Evolutionary conservation across 2,888 invertebrate species (phyloP).

Genomic region (Acronicta alni): DNA sequence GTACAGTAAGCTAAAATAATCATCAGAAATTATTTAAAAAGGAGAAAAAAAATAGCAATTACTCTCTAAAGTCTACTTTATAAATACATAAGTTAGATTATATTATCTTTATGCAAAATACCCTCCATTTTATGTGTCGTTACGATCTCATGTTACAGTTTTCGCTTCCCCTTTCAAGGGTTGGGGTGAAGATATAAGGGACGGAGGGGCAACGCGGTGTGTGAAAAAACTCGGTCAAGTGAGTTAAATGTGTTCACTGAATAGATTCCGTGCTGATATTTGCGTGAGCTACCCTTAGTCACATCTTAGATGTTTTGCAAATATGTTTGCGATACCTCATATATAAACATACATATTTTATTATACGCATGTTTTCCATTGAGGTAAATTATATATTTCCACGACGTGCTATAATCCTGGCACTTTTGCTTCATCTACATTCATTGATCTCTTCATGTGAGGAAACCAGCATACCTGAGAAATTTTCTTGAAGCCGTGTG

Average conservation of each 20-base stretch:
- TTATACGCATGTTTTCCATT: too few species aligned
- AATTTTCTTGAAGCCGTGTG: too few species aligned
- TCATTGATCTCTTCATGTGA: too few species aligned
- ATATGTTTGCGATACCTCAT: conserved; percentile 2
- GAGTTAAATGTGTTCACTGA: conserved; percentile 52
- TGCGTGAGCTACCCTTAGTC: conserved; percentile 4
- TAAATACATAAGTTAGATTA: conserved; percentile 3
- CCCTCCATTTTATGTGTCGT: conserved; percentile 40
- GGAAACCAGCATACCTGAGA: too few species aligned
- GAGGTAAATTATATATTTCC: too few species aligned
- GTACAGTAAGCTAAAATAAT: too few species aligned
- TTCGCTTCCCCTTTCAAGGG: conserved; percentile 33
- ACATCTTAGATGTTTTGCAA: conserved; percentile 9
- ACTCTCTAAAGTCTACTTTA: not conserved
- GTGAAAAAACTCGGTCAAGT: conserved; percentile 56
- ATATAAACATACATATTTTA: too few species aligned
- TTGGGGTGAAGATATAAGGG: conserved; percentile 47
- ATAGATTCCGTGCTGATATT: conserved; percentile 35
- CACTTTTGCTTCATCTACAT: too few species aligned
- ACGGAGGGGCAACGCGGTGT: conserved; percentile 31
- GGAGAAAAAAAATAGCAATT: not conserved
- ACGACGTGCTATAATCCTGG: too few species aligned
- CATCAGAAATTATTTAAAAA: too few species aligned
- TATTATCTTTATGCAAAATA: conserved; percentile 40
- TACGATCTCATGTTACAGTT: conserved; percentile 51